Percentiles rank a stretch among this genome's conserved stretches.
Conservation (phyloP, 2,888 invertebrate genomes). For the Arctia plantaginis region DNA sequence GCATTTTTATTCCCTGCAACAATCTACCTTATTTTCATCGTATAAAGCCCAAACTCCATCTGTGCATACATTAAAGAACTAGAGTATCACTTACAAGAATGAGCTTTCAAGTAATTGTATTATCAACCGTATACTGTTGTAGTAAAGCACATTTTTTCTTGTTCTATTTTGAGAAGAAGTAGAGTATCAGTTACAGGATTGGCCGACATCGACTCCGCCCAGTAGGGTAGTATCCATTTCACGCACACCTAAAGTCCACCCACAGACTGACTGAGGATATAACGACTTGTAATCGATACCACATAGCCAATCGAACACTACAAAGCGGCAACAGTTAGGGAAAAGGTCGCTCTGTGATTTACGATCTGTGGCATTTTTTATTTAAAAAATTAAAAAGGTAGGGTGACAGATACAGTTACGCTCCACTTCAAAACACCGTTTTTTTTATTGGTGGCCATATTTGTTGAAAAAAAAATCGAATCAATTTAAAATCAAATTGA, state of each 20-base stretch:
- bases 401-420: slow-evolving; percentile 22
- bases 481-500: slow-evolving; percentile 15
- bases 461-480: slow-evolving; percentile 8
- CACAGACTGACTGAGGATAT: slow-evolving; percentile 61
- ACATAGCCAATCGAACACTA: slow-evolving; percentile 60
- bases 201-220: slow-evolving; percentile 81
- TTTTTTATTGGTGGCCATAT: neutral
- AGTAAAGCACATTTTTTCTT: slow-evolving; percentile 52
- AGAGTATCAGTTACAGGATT: slow-evolving; percentile 86
- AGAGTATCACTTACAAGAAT: slow-evolving; percentile 82
- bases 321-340: slow-evolving; percentile 21
- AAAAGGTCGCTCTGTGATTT: slow-evolving; percentile 45
- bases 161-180: slow-evolving; percentile 70
- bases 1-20: slow-evolving; percentile 55
- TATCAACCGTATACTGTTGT: slow-evolving; percentile 37
- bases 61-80: slow-evolving; percentile 63
- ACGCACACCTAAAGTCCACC: slow-evolving; percentile 79
- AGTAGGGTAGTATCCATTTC: slow-evolving; percentile 79
- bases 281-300: slow-evolving; percentile 64
- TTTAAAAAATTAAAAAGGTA: slow-evolving; percentile 24
- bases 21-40: slow-evolving; percentile 40
- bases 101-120: slow-evolving; percentile 28
- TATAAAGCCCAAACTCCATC: slow-evolving; percentile 54
- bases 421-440: neutral
- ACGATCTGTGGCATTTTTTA: slow-evolving; percentile 34